Evolutionary conservation across 2,888 invertebrate species (phyloP), one percentile per base, ranked within the genome.

Genomic region (Priocnemis perturbator): DNA sequence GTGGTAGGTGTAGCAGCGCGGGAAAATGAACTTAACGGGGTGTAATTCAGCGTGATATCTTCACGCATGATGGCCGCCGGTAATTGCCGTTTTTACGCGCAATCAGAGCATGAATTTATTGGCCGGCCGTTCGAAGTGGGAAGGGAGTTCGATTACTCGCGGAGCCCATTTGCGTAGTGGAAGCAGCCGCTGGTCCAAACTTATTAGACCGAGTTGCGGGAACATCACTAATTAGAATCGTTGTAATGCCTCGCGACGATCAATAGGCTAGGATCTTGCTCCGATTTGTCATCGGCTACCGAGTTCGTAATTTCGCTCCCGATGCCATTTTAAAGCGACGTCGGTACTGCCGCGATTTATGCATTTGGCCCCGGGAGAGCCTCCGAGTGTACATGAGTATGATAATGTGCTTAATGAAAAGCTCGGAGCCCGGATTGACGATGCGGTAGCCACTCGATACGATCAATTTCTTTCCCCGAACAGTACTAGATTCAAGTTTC

Each of bases 71-170:
- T 73, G 76, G 70, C 72, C 71, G 64, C 74, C 72, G 74, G 81
- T 81, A 82, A 81, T 81, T 82, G 82, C 80, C 71, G 73, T 77
- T 81, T 79, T 82, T 81, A 81, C 70, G 53, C 65, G 79, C 78
- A 81, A 81, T 81, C 81, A 71, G 81, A 82, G 81, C 81, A 81
- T 81, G 81, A 81, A 81, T 81, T 81, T 77, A 81, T 77, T 66
- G 77, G 53, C 17, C 69, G 50, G 7, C 37, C 69, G 59, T 64
- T 37, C 37, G 37, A 11, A 37, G 14, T 37, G 37, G 37, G 37
- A 11, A 26, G 65, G 65, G 67, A 65, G 71, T 62, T 69, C 75
- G 77, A 75, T 73, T 71, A 70, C 75, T 59, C 52, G 55, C 53
- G 64, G 19, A 63, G 65, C 59, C 66, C 71, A 57, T 68, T 74